Evolutionary conservation across 2,113 vertebrate genomes (phyloP), one percentile per base, ranked within the genome.

Genomic region (Girardinichthys multiradiatus): DNA sequence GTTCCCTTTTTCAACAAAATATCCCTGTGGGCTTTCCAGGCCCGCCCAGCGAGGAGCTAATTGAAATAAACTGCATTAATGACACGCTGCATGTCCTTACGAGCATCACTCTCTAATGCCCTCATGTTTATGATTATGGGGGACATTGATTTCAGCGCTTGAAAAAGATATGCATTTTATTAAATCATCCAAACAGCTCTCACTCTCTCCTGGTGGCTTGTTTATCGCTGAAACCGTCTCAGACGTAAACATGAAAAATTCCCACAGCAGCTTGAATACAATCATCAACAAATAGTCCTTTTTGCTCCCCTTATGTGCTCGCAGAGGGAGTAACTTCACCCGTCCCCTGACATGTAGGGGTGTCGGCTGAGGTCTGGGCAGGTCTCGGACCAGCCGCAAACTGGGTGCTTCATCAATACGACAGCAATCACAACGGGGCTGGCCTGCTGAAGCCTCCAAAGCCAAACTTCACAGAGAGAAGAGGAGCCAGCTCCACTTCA

Each of bases 21-120:
- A 81, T 87, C 86, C 87, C 86, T 68, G 17, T 87, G 87, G 88
- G 84, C 70, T 68, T 70, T 72, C 2, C 26, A 31, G 79, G 72
- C 87, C 77, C 72, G 35, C 84, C 85, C 86, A 64, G 79, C 61
- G 6, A 69, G 76, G 75, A 79, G 42, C 79, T 88, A 83, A 88
- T 84, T 89, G 74, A 91, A 87, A 90, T 83, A 86, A 89, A 86
- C 81, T 82, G 81, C 82, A 89, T 90, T 86, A 88, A 89, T 86
- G 80, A 85, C 78, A 77, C 37, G 79, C 70, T 75, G 67, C 76
- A 70, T 54, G 66, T 86, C 88, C 83, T 82, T 83, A 64, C 66
- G 66, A 87, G 60, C 81, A 74, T 82, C 68, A 6, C 81, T 89
- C 81, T 82, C 81, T 74, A 67, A 79, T 83, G 84, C 79, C 77